Evolutionary conservation across 2,797 vertebrate genomes (phyloP).

Genomic region (Poecilia picta): DNA sequence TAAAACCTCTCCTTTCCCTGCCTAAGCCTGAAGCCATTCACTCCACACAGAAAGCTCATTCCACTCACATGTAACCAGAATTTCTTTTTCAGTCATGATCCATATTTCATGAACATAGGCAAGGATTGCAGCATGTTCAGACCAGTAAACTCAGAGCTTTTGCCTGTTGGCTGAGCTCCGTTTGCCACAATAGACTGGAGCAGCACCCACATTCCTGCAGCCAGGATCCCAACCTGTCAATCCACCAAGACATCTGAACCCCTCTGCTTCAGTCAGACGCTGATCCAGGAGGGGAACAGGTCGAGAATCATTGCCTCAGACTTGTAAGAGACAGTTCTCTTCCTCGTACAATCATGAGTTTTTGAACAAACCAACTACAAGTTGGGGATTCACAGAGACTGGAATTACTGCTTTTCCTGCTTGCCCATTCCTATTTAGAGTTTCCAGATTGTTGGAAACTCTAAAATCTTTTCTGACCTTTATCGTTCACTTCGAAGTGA

Average conservation of each 20-base stretch:
- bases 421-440: not conserved
- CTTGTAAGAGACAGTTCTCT: not conserved
- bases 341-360: not conserved
- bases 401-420: not conserved
- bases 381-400: not conserved
- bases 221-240: not conserved
- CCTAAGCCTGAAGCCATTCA: not conserved
- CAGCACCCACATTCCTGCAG: not conserved
- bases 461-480: not conserved
- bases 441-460: not conserved
- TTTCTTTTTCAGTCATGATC: not conserved
- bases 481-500: not conserved
- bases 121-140: not conserved
- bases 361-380: not conserved
- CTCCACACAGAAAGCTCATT: not conserved
- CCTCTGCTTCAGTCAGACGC: not conserved
- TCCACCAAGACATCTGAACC: not conserved
- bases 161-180: not conserved
- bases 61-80: not conserved
- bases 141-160: not conserved
- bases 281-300: not conserved
- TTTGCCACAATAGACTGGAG: not conserved
- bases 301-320: not conserved
- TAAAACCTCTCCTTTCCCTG: not conserved
- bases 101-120: not conserved